These are phyloP conservation scores for Aurelia coerulea DNA, from an alignment of 30 jellyfish, hydroid and myxozoan species.

Conservation along the genomic window DNA sequence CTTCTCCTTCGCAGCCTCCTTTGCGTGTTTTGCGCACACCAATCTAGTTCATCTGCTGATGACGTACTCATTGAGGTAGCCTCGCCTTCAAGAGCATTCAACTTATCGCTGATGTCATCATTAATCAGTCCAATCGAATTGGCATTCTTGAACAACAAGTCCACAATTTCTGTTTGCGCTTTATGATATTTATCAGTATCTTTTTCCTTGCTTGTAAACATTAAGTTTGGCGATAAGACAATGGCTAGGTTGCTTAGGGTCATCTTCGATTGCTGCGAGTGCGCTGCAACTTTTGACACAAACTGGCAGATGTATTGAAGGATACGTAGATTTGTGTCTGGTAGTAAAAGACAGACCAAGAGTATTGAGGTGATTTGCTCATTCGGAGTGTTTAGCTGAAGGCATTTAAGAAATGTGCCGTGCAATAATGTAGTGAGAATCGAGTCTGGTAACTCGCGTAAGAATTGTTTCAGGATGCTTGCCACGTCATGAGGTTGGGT, in stretches of 20 bases:
- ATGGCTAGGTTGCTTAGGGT: constrained; percentile 91
- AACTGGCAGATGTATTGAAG: constrained; percentile 82
- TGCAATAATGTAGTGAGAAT: constrained; percentile 70
- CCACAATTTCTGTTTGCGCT: constrained; percentile 93
- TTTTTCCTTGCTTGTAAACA: constrained; percentile 75
- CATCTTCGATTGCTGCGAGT: constrained; percentile 96
- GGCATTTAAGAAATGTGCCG: constrained; percentile 79
- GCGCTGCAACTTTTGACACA: constrained; percentile 88
- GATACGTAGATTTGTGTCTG: constrained; percentile 93
- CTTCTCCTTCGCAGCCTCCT: constrained; percentile 77
- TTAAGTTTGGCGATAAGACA: constrained; percentile 92
- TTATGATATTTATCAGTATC: constrained; percentile 86
- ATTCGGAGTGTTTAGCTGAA: constrained; percentile 61
- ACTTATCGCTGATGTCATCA: constrained; percentile 76
- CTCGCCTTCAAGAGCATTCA: constrained; percentile 71
- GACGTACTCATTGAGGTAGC: constrained; percentile 80
- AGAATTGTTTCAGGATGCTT: constrained; percentile 83
- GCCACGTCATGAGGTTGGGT: constrained; percentile 98
- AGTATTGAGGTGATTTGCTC: constrained; percentile 84
- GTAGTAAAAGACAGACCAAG: constrained; percentile 88
- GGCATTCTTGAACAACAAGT: constrained; percentile 77
- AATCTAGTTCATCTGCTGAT: constrained; percentile 96
- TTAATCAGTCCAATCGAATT: constrained; percentile 84
- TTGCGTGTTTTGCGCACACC: constrained; percentile 38
- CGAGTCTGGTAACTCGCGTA: constrained; percentile 97